These are phyloP conservation scores for Sitta europaea DNA, from an alignment of 2,113 vertebrate genomes.

Conservation along the genomic window DNA sequence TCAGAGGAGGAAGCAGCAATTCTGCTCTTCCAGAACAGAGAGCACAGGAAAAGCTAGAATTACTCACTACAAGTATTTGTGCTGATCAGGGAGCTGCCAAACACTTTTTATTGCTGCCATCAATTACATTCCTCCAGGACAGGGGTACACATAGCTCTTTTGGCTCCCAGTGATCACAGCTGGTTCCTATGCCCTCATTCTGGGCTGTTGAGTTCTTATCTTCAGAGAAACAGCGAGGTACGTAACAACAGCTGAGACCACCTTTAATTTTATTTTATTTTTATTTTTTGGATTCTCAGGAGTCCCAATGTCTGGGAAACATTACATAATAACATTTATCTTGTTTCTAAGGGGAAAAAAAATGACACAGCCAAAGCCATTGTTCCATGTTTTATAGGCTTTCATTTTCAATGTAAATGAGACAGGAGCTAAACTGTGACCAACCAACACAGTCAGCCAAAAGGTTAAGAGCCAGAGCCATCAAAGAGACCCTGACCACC, in stretches of 20 bases:
- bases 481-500: not conserved
- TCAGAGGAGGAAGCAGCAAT: not conserved
- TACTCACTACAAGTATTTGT: not conserved
- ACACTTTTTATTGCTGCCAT: conserved; percentile 33
- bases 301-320: not conserved
- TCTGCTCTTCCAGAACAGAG: conserved; percentile 29
- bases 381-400: not conserved
- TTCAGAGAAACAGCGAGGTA: conserved; percentile 16
- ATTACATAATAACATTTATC: not conserved
- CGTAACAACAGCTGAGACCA: not conserved
- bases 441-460: not conserved
- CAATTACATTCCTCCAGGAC: conserved; percentile 31
- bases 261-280: not conserved
- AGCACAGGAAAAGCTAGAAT: conserved; percentile 16
- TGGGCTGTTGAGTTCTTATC: conserved; percentile 18
- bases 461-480: not conserved
- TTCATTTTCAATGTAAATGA: not conserved
- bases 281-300: not conserved
- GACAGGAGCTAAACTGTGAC: not conserved
- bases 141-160: not conserved
- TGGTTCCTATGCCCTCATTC: not conserved
- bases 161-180: conserved; percentile 4
- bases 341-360: not conserved
- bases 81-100: conserved; percentile 32
- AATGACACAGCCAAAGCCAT: not conserved